These are phyloP conservation scores for Cephalopterus ornatus DNA, from an alignment of 2,113 vertebrate genomes.

Conservation along the genomic window DNA sequence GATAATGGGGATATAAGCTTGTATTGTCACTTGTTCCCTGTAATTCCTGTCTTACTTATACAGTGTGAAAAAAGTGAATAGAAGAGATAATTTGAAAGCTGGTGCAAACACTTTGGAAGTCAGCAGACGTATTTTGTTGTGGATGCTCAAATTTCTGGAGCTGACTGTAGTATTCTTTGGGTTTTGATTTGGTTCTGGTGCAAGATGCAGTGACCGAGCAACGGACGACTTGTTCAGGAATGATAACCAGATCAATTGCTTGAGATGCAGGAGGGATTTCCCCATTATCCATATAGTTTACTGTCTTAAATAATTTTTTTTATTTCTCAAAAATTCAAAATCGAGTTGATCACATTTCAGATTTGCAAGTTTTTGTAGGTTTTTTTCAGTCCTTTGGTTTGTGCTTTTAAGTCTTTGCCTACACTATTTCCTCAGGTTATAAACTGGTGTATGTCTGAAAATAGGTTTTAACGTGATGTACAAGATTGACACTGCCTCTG, in stretches of 20 bases:
- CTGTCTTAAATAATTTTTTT: not conserved
- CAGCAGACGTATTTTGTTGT: not conserved
- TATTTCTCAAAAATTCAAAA: not conserved
- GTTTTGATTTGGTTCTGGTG: not conserved
- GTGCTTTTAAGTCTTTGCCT: not conserved
- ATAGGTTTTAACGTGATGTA: accelerated
- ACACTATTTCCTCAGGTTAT: not conserved
- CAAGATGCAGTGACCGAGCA: not conserved
- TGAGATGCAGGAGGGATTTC: not conserved
- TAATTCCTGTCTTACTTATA: not conserved
- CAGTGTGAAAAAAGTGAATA: not conserved
- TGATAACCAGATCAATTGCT: not conserved
- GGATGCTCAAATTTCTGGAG: not conserved
- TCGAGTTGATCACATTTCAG: not conserved
- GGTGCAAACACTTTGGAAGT: not conserved
- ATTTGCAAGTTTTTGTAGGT: not conserved
- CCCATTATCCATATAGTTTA: not conserved
- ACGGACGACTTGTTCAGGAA: not conserved
- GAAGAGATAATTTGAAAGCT: not conserved
- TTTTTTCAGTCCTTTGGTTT: not conserved
- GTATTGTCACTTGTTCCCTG: not conserved
- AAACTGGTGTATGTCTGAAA: not conserved
- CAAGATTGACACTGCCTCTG: not conserved
- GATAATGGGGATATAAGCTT: not conserved
- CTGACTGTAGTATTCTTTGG: not conserved